Base-by-base conservation (phyloP, 2,888 invertebrate species). In the Hedya salicella region DNA sequence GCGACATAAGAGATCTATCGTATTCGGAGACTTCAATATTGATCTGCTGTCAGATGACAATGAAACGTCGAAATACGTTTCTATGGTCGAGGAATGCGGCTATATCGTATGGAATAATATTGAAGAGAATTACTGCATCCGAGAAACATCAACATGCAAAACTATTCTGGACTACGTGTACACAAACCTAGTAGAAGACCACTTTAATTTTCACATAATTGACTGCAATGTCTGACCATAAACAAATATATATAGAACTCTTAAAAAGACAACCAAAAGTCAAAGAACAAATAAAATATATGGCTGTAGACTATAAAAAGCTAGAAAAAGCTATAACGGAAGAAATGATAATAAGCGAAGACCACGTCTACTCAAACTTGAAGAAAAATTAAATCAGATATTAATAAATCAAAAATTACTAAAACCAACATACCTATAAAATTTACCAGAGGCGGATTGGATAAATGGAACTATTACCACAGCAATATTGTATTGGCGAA, bases 131-230 rank as follows among this genome's bases (percentile, higher is more conserved):
- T 69, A 72, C 36, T 67, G 70, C 17, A 75, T 74, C 0, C 63
- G 75, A 19, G 68, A 70, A 39, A 69, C 70, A 0, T 4, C 21
- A 0, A 68, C 65, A 11, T 68, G 52, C 14, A 69, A 71, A 16
- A 71, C 74, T 1, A 72, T 75, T 6, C 5, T 76, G 14, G 74
- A 78, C 48, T 76, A 75, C 50, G 60, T 75, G 0, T 60, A 44
- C 19, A 71, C 76, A 1, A 71, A 72, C 21, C 21, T 76, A 6
- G 61, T 61, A 16, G 52, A 72, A n/a, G 54, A 72, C n/a, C 19
- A 42, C 0, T 74, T 73, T 19, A 70, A 69, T 11, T 32, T 54
- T 13, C n/a, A 32, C 8, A 46, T 64, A 1, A 36, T 64, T 40
- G 52, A 64, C 21, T 14, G 39, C 48, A n/a, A 56, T 63, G 40